Evolutionary conservation across 2,113 vertebrate genomes (phyloP).

Genomic region (Eulemur rufifrons): DNA sequence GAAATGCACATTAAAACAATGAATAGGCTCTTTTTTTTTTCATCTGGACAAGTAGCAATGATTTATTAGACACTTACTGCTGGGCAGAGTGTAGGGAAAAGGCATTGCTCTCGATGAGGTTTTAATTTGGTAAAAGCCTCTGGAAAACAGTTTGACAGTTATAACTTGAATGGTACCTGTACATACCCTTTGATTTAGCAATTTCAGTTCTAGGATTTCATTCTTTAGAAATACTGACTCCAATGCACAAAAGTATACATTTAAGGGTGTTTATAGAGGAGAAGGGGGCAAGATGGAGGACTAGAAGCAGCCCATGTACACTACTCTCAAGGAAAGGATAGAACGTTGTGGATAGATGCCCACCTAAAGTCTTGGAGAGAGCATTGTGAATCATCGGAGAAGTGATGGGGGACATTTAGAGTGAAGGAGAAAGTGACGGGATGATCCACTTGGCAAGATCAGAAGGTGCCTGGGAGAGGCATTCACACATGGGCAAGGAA

Average conservation of each 20-base stretch:
- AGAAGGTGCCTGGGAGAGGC: no score
- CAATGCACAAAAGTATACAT: not conserved
- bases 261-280: not conserved
- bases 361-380: no score
- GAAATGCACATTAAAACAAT: not conserved
- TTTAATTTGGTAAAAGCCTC: conserved; percentile 28
- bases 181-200: not conserved
- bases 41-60: not conserved
- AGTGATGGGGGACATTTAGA: no score
- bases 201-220: conserved; percentile 15
- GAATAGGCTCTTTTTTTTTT: not conserved
- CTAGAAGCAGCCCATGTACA: no score
- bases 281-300: no score
- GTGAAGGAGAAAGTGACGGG: no score
- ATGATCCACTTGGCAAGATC: no score
- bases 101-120: not conserved
- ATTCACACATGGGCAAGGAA: no score
- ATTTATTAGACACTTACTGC: not conserved
- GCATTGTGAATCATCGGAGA: no score
- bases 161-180: conserved; percentile 2
- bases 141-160: not conserved
- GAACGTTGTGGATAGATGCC: no score
- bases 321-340: no score
- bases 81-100: rapidly evolving
- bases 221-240: conserved; percentile 41